These are phyloP conservation scores for Ophion slaviceki DNA, from an alignment of 2,888 invertebrate species.

Conservation along the genomic window DNA sequence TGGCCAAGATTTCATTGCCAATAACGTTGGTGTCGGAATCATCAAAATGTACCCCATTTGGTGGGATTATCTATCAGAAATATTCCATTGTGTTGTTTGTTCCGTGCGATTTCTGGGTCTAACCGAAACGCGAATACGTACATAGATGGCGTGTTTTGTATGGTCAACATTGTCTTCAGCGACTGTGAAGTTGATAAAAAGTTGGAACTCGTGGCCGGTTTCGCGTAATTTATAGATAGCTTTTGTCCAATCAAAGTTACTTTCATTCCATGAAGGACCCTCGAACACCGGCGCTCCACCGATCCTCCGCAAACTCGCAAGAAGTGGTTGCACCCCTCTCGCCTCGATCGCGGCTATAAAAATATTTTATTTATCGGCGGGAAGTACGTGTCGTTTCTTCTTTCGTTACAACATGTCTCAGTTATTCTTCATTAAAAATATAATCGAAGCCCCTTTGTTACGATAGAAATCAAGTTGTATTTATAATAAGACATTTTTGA, in stretches of 20 bases:
- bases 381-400: too few relatives aligned
- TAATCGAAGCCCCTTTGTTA: too few relatives aligned
- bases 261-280: conserved; percentile 89
- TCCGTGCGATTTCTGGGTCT: background rate
- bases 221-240: conserved; percentile 92
- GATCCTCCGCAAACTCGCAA: conserved; percentile 89
- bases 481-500: too few relatives aligned
- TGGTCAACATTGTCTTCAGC: conserved; percentile 94
- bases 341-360: conserved; percentile 90
- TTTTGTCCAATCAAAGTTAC: conserved; percentile 91
- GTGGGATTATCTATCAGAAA: too few relatives aligned
- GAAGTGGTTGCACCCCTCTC: conserved; percentile 90
- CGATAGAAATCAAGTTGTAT: too few relatives aligned
- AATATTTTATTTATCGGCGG: background rate
- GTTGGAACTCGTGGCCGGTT: conserved; percentile 94
- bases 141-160: conserved; percentile 92
- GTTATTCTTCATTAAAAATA: too few relatives aligned
- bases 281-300: conserved; percentile 83
- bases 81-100: too few relatives aligned
- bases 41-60: too few relatives aligned
- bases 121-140: conserved; percentile 84
- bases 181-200: conserved; percentile 95
- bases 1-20: too few relatives aligned
- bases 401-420: background rate
- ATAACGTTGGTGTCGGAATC: too few relatives aligned